Percentiles rank a stretch among this genome's conserved stretches.
phyloP scores from a whole-genome alignment of 2,888 invertebrate species.

The Tubulanus polymorphus region DNA sequence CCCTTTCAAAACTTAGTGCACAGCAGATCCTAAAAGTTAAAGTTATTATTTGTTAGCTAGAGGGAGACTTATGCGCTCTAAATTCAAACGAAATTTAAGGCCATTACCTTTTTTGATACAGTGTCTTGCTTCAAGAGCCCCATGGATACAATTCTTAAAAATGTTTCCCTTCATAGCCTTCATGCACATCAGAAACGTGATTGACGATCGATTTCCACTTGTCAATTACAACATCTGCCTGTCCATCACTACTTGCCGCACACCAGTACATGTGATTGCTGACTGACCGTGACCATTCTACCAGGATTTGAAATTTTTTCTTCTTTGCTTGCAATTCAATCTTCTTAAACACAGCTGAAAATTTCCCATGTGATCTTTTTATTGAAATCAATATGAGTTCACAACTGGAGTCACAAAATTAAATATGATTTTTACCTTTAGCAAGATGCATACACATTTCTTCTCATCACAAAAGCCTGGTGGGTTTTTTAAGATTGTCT shows the following conservation, averaged over 20 bases:
- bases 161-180: slow-evolving; percentile 1
- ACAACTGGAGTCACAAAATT: no score
- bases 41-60: no score
- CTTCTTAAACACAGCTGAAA: slow-evolving; percentile 14
- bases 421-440: no score
- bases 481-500: no score
- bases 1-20: slow-evolving; percentile 6
- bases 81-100: slow-evolving; percentile 3
- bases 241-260: slow-evolving; percentile 6
- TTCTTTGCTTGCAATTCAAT: slow-evolving; percentile 12
- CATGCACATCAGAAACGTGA: slow-evolving; percentile 11
- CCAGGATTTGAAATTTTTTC: slow-evolving; percentile 6
- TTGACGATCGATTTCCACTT: slow-evolving; percentile 13
- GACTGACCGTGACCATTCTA: slow-evolving; percentile 14
- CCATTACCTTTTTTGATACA: slow-evolving; percentile 11
- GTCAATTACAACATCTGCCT: slow-evolving; percentile 3
- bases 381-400: no score
- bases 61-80: no score
- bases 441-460: no score
- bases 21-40: slow-evolving; percentile 7
- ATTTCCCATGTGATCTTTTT: no score
- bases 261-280: slow-evolving; percentile 14
- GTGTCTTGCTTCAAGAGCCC: background rate
- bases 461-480: no score
- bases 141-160: slow-evolving; percentile 13